These are phyloP conservation scores for Tetrao urogallus DNA, from an alignment of 2,113 vertebrate species.

Conservation along the genomic window DNA sequence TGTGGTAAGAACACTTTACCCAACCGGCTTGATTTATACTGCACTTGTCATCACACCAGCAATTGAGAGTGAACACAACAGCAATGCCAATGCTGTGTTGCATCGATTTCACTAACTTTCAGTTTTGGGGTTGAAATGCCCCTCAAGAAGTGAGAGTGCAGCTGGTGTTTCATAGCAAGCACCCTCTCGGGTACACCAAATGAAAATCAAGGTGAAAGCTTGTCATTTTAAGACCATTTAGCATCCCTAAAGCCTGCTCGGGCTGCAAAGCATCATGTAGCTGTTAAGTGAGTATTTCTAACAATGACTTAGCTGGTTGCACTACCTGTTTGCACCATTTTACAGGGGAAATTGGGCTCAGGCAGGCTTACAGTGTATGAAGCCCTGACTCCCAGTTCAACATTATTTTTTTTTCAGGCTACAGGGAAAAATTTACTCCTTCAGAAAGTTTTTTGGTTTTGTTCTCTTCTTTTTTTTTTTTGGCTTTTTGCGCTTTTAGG, in stretches of 20 bases:
- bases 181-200: neutral
- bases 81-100: neutral
- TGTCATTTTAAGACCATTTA: neutral
- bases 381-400: neutral
- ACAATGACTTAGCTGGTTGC: neutral
- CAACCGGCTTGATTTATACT: neutral
- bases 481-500: neutral
- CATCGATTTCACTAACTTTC: neutral
- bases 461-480: neutral
- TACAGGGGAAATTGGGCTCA: neutral
- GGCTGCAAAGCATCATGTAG: neutral
- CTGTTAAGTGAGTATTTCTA: neutral
- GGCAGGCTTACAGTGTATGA: neutral
- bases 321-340: neutral
- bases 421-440: neutral
- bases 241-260: neutral
- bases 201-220: neutral
- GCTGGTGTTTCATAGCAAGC: neutral
- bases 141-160: neutral
- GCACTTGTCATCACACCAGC: neutral
- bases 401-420: neutral
- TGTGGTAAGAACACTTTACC: neutral
- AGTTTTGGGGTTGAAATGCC: neutral
- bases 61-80: neutral
- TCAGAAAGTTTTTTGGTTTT: neutral